Conservation (phyloP, 2,113 vertebrate genomes). For the Asarcornis scutulata region DNA sequence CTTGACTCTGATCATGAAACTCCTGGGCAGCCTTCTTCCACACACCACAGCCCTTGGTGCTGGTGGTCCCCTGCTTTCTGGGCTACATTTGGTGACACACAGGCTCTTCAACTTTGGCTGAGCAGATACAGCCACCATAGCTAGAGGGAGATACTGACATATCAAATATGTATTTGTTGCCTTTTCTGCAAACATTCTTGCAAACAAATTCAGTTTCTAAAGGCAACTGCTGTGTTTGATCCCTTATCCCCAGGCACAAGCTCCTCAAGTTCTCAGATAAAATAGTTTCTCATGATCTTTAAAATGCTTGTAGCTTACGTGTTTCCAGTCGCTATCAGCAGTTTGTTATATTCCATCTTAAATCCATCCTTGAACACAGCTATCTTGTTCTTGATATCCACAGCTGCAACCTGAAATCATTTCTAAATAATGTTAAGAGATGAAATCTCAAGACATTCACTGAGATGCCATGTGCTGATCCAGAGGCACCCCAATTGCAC, state of each 20-base stretch:
- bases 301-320: slow-evolving; percentile 73
- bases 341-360: slow-evolving; percentile 95
- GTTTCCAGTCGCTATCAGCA: slow-evolving; percentile 94
- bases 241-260: neutral
- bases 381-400: slow-evolving; percentile 90
- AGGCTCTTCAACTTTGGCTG: neutral
- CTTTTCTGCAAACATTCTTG: neutral
- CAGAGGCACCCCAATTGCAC: neutral
- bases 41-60: too few relatives aligned
- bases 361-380: slow-evolving; percentile 92
- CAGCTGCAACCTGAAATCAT: slow-evolving; percentile 83
- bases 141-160: neutral
- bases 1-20: neutral
- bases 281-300: neutral
- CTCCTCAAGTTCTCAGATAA: neutral
- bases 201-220: neutral
- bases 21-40: neutral
- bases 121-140: neutral
- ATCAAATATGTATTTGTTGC: neutral
- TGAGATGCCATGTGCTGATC: neutral
- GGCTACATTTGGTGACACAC: too few relatives aligned
- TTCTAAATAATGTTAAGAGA: slow-evolving; percentile 9
- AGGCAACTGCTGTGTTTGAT: neutral
- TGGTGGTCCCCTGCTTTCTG: neutral
- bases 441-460: neutral